Evolutionary conservation across 1,140 invertebrate species (phyloP).

Genomic region (Tachypleus tridentatus): DNA sequence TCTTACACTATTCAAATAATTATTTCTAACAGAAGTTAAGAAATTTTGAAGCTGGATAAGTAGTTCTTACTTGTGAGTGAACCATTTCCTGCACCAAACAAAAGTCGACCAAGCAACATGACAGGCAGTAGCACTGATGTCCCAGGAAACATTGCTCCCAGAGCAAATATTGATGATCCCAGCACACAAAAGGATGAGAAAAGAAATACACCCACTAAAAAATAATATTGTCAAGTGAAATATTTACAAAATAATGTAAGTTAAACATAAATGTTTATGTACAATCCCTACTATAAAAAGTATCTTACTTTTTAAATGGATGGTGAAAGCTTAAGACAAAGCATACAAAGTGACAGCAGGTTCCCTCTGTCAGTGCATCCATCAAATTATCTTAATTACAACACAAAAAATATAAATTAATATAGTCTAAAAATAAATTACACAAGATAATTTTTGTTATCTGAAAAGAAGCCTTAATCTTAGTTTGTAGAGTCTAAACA

Average conservation of each 20-base stretch:
- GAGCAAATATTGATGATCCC: constrained; percentile 34
- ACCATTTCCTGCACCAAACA: constrained; percentile 39
- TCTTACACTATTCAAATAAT: constrained; percentile 10
- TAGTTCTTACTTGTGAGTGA: constrained; percentile 34
- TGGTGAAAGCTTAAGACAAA: too few relatives aligned
- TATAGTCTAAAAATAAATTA: not conserved
- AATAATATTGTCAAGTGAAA: constrained; percentile 12
- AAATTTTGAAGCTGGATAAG: constrained; percentile 2
- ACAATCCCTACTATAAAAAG: not conserved
- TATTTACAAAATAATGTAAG: not conserved
- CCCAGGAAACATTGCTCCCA: constrained; percentile 31
- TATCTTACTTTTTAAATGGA: too few relatives aligned
- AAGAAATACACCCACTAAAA: constrained; percentile 33
- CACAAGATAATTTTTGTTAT: too few relatives aligned
- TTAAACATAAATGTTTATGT: constrained; percentile 3
- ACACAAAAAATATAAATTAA: not conserved
- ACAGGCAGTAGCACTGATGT: constrained; percentile 34
- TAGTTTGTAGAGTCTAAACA: too few relatives aligned
- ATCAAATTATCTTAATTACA: not conserved
- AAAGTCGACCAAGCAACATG: constrained; percentile 36
- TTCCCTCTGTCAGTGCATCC: not conserved
- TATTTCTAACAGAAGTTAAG: not conserved
- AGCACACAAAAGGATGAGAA: constrained; percentile 36
- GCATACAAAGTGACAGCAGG: too few relatives aligned
- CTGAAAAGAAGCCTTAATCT: too few relatives aligned